Conservation (phyloP, 2,797 vertebrate genomes). For the Borostomias antarcticus region DNA sequence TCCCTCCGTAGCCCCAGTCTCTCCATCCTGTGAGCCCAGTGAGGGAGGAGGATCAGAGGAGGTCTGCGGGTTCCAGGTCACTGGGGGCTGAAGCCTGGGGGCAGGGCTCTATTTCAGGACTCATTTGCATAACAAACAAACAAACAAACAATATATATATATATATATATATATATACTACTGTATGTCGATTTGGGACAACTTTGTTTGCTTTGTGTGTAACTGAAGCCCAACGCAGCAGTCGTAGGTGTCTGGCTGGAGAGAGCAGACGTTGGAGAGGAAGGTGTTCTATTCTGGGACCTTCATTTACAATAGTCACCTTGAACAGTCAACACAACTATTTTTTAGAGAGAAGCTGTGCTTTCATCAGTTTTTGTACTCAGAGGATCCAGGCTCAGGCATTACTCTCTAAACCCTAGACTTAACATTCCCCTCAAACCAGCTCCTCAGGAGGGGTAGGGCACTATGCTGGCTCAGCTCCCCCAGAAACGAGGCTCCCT, state of each 20-base stretch:
- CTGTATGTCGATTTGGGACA: too few relatives aligned
- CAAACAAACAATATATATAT: too few relatives aligned
- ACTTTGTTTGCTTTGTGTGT: too few relatives aligned
- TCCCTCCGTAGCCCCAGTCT: constrained; percentile 17
- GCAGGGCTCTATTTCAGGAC: background rate
- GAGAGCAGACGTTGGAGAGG: too few relatives aligned
- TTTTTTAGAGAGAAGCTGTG: background rate
- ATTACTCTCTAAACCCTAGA: background rate
- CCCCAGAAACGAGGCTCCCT: background rate
- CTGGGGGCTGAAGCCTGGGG: background rate
- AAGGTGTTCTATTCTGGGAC: too few relatives aligned
- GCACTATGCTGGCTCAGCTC: background rate
- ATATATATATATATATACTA: too few relatives aligned
- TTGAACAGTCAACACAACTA: background rate
- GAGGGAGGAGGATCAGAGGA: background rate
- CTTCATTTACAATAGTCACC: too few relatives aligned
- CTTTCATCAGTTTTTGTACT: background rate
- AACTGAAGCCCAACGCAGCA: too few relatives aligned
- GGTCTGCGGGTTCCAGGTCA: background rate
- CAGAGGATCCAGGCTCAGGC: background rate
- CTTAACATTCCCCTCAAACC: too few relatives aligned
- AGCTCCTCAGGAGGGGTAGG: background rate
- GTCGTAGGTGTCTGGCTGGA: too few relatives aligned
- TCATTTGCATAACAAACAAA: too few relatives aligned
- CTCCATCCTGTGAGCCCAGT: background rate